phyloP scores from a whole-genome alignment of 2,888 invertebrate species.

The Trichogramma dendrolimi region DNA sequence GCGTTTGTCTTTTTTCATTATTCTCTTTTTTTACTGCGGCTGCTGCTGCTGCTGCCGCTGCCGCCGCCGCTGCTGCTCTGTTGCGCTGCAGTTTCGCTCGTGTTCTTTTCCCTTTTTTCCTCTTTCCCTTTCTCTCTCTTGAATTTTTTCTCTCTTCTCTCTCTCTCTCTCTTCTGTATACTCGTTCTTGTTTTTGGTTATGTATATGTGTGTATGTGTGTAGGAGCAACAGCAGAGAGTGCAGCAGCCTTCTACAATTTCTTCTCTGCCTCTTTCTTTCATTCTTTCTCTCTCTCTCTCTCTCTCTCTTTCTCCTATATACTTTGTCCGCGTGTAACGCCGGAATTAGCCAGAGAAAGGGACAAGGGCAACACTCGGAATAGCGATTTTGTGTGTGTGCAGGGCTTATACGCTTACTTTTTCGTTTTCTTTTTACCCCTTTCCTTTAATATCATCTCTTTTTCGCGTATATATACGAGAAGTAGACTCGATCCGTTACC shows the following conservation, averaged over 20 bases:
- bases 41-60: constrained; percentile 17
- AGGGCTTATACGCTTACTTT: too few relatives aligned
- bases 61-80: constrained; percentile 5
- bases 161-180: background rate
- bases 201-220: too few relatives aligned
- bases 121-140: constrained; percentile 29
- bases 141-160: background rate
- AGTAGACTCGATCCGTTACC: too few relatives aligned
- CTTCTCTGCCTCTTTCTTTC: constrained; percentile 1
- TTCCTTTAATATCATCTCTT: too few relatives aligned
- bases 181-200: too few relatives aligned
- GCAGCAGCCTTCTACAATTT: background rate
- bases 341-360: constrained; percentile 30
- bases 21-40: constrained; percentile 32
- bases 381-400: too few relatives aligned
- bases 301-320: constrained; percentile 3
- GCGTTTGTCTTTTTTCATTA: constrained; percentile 36
- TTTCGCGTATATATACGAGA: too few relatives aligned
- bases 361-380: constrained; percentile 4
- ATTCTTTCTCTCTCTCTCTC: background rate
- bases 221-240: too few relatives aligned
- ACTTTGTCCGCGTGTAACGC: constrained; percentile 26
- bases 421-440: too few relatives aligned
- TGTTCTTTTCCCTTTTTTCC: constrained; percentile 23
- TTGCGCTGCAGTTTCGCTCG: constrained; percentile 14